These are phyloP conservation scores for Heteropelma amictum DNA, from an alignment of 2,888 invertebrate species.

Conservation along the genomic window DNA sequence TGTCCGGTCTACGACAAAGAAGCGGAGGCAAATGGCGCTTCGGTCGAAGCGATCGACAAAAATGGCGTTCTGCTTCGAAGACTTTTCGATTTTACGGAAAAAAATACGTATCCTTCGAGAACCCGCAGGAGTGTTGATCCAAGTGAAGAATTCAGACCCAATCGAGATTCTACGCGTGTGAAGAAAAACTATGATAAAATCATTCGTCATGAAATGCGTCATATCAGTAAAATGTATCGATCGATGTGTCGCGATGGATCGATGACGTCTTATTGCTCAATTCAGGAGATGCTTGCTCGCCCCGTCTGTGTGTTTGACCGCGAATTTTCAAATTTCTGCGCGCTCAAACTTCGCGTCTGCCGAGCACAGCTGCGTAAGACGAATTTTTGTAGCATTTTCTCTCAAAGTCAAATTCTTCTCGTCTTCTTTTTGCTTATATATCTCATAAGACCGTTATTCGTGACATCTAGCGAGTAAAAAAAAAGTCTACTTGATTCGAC, in stretches of 20 bases:
- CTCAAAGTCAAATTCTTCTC: background rate
- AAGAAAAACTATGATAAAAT: no score
- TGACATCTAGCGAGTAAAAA: no score
- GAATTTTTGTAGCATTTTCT: background rate
- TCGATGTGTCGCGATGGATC: background rate
- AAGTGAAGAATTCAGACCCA: background rate
- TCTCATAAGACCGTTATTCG: no score
- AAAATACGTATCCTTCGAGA: no score
- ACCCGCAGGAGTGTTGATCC: no score
- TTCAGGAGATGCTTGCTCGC: background rate
- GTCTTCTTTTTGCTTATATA: no score
- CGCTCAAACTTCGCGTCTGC: background rate
- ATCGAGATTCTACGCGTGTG: no score
- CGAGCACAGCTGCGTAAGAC: constrained; percentile 13
- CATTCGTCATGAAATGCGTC: no score
- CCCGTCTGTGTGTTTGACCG: background rate
- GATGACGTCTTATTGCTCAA: background rate
- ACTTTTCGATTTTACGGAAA: constrained; percentile 8
- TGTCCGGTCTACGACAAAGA: constrained; percentile 48
- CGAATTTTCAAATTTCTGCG: background rate
- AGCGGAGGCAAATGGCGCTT: constrained; percentile 39
- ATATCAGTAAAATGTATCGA: background rate
- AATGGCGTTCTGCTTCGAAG: constrained; percentile 50
- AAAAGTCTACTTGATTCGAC: no score
- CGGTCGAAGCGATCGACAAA: constrained; percentile 45